Base-by-base conservation (phyloP, 92 coral and sea anemone genomes). In the Parazoanthus darwini region DNA sequence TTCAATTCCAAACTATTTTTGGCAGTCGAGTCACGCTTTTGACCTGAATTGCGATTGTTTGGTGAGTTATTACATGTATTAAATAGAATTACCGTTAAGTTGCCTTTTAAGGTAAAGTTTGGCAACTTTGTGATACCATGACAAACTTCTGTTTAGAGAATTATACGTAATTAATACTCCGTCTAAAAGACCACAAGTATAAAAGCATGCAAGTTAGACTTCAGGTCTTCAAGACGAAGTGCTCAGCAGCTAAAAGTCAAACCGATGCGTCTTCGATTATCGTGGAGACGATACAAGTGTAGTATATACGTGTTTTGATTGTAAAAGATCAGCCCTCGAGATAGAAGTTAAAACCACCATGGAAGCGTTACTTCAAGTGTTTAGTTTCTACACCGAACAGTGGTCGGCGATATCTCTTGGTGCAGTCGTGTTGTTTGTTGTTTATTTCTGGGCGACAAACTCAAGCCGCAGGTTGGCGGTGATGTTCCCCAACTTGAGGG, bases 401-500 rank as follows among this genome's bases (percentile, higher is more conserved):
- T 75, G 78, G 78, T 35, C 35, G 22, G 20, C 78, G 18, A 5
- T 75, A 8, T 75, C 50, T 13, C 10, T 75, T 75, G 79, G 79
- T 44, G 51, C 79, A 39, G 7, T 11, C 16, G 25, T 75, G 51
- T 75, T 75, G 51, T 75, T 75, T 38, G 8, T 39, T 37, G 50
- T 75, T 38, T 75, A 38, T 44, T 36, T 36, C 44, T 75, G 79
- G 79, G 48, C 79, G 25, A 75, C 79, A 23, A 75, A 39, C 79
- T 75, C 79, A 51, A 75, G 79, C 29, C 91, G 94, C 38, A 67
- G 33, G 15, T 84, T 93, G 16, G 85, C 74, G 37, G 46, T 86
- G 4, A 80, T 74, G 33, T 93, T 91, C 88, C 91, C 90, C 11
- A 79, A 82, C n/a, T 16, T 93, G 16, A 90, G 90, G 50, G 94